Evolutionary conservation across 1,140 invertebrate species (phyloP).

Genomic region (Acarapis woodi): DNA sequence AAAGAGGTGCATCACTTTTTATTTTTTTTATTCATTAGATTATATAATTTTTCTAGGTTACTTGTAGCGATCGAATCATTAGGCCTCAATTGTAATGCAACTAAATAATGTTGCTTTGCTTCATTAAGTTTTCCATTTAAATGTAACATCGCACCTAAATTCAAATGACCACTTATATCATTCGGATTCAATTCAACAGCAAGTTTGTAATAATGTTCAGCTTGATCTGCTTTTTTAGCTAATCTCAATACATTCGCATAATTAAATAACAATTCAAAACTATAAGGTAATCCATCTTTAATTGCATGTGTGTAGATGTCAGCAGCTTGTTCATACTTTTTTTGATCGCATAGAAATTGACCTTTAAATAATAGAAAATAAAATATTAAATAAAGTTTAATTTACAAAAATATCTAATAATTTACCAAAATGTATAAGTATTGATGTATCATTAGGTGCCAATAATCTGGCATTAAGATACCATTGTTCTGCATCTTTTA

Average conservation of each 20-base stretch:
- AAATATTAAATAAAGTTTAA: not conserved
- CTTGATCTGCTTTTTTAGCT: constrained; percentile 32
- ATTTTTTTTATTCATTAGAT: constrained; percentile 16
- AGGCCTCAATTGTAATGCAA: constrained; percentile 48
- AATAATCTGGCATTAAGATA: constrained; percentile 50
- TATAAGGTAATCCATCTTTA: constrained; percentile 34
- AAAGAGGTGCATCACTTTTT: too few species aligned
- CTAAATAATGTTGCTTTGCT: constrained; percentile 47
- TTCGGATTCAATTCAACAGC: constrained; percentile 33
- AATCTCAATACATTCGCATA: constrained; percentile 44
- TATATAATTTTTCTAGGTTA: constrained; percentile 48
- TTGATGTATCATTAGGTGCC: constrained; percentile 46
- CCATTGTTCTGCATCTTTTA: constrained; percentile 57
- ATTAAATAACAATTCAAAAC: constrained; percentile 52
- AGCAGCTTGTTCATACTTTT: constrained; percentile 45
- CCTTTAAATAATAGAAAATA: constrained; percentile 25
- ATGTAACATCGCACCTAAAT: constrained; percentile 71
- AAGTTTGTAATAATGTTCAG: constrained; percentile 51
- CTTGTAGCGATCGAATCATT: constrained; percentile 53
- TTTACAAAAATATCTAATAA: constrained; percentile 6
- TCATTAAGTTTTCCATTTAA: constrained; percentile 59
- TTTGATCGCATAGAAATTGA: constrained; percentile 47
- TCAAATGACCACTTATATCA: constrained; percentile 61
- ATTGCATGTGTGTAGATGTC: constrained; percentile 40
- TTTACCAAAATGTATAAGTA: constrained; percentile 57